These are phyloP conservation scores for Phlogophora meticulosa DNA, from an alignment of 2,888 invertebrate genomes.

Conservation along the genomic window DNA sequence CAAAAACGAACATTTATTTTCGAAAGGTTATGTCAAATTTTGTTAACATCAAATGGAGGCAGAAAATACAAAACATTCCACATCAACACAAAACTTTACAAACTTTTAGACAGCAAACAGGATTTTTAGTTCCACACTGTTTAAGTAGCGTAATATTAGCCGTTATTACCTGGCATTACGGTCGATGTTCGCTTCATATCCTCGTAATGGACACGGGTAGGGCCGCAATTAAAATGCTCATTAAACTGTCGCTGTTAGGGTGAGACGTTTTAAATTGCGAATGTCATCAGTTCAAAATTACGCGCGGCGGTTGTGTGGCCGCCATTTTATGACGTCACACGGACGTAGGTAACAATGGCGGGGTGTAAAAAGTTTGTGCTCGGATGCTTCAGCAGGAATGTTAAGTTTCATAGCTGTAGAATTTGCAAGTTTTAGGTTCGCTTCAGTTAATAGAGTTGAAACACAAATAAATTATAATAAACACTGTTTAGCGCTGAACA, in stretches of 20 bases:
- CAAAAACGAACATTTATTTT: background rate
- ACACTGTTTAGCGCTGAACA: background rate
- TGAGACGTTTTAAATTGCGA: slow-evolving; percentile 72
- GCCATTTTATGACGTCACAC: slow-evolving; percentile 58
- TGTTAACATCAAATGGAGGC: slow-evolving; percentile 21
- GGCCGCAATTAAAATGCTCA: slow-evolving; percentile 80
- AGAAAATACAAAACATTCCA: slow-evolving; percentile 38
- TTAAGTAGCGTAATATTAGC: slow-evolving; percentile 45
- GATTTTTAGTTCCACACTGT: slow-evolving; percentile 49
- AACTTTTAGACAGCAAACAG: slow-evolving; percentile 41
- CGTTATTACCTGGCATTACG: slow-evolving; percentile 58
- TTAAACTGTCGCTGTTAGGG: slow-evolving; percentile 71
- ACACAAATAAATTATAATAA: slow-evolving; percentile 19
- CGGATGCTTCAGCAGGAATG: slow-evolving; percentile 13
- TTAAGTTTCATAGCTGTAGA: slow-evolving; percentile 21
- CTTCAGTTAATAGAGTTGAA: background rate
- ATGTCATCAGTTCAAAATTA: slow-evolving; percentile 73
- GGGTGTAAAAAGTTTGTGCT: slow-evolving; percentile 19
- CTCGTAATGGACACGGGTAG: slow-evolving; percentile 70
- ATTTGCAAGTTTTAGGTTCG: slow-evolving; percentile 18
- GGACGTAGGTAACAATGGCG: slow-evolving; percentile 33
- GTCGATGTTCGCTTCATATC: slow-evolving; percentile 64
- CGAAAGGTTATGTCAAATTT: slow-evolving; percentile 23
- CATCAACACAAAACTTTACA: slow-evolving; percentile 39
- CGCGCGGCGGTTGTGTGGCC: slow-evolving; percentile 59